These are phyloP conservation scores for Polylopha cassiicola DNA, from an alignment of 2,888 invertebrate species.

Conservation along the genomic window DNA sequence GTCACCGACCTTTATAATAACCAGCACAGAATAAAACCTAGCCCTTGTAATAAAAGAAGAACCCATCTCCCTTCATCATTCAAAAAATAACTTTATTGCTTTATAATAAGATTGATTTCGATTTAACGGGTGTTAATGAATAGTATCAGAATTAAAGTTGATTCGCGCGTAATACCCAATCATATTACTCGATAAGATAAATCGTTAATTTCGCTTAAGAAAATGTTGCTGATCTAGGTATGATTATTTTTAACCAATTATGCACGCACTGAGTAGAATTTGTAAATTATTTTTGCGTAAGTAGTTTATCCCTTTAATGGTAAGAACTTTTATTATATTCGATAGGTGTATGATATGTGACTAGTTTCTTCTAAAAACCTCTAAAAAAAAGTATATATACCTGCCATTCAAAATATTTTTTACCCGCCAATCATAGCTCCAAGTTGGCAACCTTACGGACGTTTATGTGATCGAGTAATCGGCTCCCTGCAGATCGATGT, in stretches of 20 bases:
- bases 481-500: conserved; percentile 41
- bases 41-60: conserved; percentile 35
- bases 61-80: conserved; percentile 16
- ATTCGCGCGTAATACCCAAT: conserved; percentile 40
- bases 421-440: conserved; percentile 8
- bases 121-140: conserved; percentile 28
- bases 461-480: conserved; percentile 44
- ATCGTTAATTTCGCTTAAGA: conserved; percentile 32
- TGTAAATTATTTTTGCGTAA: conserved; percentile 7
- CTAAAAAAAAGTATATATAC: too few relatives aligned
- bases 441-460: conserved; percentile 29
- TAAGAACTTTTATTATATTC: too few relatives aligned
- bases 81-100: conserved; percentile 26
- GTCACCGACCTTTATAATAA: conserved; percentile 35
- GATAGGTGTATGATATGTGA: too few relatives aligned
- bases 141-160: conserved; percentile 38
- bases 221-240: conserved; percentile 22
- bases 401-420: too few relatives aligned
- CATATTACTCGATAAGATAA: conserved; percentile 33
- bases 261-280: conserved; percentile 6
- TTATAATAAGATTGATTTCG: conserved; percentile 20
- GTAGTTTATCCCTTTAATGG: too few relatives aligned
- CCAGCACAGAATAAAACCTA: conserved; percentile 27
- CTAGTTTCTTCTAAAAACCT: not conserved
- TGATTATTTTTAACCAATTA: conserved; percentile 20